A percentile compares a stretch with the other conserved stretches of the same genome.
These are phyloP conservation scores for Dynastes maya DNA, from an alignment of 2,888 invertebrate genomes.

Conservation along the genomic window DNA sequence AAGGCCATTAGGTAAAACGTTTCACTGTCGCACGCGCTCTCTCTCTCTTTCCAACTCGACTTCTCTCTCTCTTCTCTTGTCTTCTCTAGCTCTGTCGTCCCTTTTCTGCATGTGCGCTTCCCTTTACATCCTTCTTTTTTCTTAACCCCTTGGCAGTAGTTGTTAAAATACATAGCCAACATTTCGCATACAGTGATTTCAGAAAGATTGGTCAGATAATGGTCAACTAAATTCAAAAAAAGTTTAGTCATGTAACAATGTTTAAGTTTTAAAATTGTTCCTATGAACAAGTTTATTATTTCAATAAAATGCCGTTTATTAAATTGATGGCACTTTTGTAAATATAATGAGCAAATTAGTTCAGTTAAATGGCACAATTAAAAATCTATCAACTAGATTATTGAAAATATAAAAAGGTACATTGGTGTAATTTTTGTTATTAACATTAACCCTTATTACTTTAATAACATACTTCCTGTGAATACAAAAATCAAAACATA, in stretches of 20 bases:
- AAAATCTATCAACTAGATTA: too few species aligned
- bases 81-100: background rate
- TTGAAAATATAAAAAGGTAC: background rate
- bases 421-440: background rate
- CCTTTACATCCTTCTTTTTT: background rate
- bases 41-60: constrained; percentile 13
- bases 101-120: background rate
- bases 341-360: background rate
- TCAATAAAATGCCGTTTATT: background rate
- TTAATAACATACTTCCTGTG: too few species aligned
- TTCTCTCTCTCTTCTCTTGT: background rate
- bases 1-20: constrained; percentile 70
- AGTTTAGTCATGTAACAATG: too few species aligned
- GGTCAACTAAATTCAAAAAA: too few species aligned
- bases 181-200: background rate
- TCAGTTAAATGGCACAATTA: background rate
- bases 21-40: constrained; percentile 57
- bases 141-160: background rate
- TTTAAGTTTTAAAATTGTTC: too few species aligned
- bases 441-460: too few species aligned
- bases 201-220: background rate
- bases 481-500: too few species aligned
- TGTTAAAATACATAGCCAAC: constrained; percentile 10
- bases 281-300: too few species aligned
- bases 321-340: background rate